Conservation (phyloP, 2,888 invertebrate species). For the Netelia fuscicornis region DNA sequence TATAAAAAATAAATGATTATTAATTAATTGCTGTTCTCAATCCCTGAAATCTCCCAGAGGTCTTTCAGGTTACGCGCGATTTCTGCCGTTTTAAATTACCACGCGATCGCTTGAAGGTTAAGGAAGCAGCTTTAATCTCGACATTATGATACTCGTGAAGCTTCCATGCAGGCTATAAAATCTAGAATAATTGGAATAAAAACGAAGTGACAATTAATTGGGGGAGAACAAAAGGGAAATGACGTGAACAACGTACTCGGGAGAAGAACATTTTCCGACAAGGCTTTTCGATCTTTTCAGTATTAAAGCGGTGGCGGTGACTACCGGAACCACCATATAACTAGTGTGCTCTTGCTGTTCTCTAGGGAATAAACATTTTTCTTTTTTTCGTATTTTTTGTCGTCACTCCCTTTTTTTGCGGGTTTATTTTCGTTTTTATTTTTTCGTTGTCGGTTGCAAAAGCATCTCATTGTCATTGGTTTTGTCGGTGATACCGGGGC, state of each 20-base stretch:
- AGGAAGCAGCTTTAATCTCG: too few species aligned
- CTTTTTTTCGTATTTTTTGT: conserved; percentile 4
- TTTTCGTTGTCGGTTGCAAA: conserved; percentile 6
- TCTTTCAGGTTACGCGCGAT: too few species aligned
- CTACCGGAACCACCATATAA: conserved; percentile 1
- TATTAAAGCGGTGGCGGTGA: conserved; percentile 4
- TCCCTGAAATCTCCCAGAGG: too few species aligned
- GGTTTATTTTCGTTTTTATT: conserved; percentile 16
- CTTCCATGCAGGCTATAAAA: neutral
- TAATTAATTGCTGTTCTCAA: too few species aligned
- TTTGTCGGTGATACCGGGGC: conserved; percentile 37
- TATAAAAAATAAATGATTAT: too few species aligned
- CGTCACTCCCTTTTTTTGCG: neutral
- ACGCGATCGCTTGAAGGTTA: too few species aligned
- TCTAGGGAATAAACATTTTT: conserved; percentile 5
- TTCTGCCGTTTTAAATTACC: too few species aligned
- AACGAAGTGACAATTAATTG: neutral
- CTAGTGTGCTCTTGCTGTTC: neutral
- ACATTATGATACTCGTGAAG: neutral
- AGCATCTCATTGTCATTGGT: conserved; percentile 47
- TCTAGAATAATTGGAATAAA: neutral
- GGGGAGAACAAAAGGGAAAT: conserved; percentile 3
- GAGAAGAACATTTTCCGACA: conserved; percentile 27
- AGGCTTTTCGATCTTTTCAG: conserved; percentile 18
- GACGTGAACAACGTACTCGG: conserved; percentile 3